phyloP scores from a whole-genome alignment of 1,140 invertebrate species.

The Stenopsyche tienmushanensis region DNA sequence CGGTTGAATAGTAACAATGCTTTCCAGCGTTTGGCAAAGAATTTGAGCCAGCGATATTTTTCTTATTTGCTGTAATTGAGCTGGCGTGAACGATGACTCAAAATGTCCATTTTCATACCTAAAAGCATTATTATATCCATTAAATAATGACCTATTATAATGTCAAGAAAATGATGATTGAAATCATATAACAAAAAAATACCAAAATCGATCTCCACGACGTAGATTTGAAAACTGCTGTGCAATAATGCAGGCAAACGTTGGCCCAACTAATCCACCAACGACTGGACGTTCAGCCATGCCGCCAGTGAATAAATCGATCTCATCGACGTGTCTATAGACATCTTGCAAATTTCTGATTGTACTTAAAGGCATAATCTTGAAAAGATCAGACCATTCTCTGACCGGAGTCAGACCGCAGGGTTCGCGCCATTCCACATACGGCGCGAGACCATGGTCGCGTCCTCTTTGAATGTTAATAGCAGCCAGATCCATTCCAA shows the following conservation, averaged over 20 bases:
- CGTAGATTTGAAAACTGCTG: slow-evolving; percentile 87
- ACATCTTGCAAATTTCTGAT: slow-evolving; percentile 64
- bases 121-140: slow-evolving; percentile 32
- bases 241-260: slow-evolving; percentile 93
- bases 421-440: slow-evolving; percentile 77
- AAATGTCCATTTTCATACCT: slow-evolving; percentile 76
- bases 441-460: slow-evolving; percentile 86
- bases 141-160: background rate
- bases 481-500: slow-evolving; percentile 86
- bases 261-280: slow-evolving; percentile 89
- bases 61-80: slow-evolving; percentile 85
- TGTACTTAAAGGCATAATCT: slow-evolving; percentile 67
- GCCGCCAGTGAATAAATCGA: slow-evolving; percentile 90
- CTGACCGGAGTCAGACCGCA: slow-evolving; percentile 73
- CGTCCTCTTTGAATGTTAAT: slow-evolving; percentile 86
- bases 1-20: slow-evolving; percentile 68
- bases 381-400: slow-evolving; percentile 74
- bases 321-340: slow-evolving; percentile 77
- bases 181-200: slow-evolving; percentile 19
- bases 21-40: slow-evolving; percentile 80
- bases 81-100: slow-evolving; percentile 72
- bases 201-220: slow-evolving; percentile 92
- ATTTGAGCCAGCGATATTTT: slow-evolving; percentile 78
- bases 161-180: background rate
- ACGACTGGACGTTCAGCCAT: slow-evolving; percentile 77